These are phyloP conservation scores for Ophiothrix spiculata DNA, from an alignment of 35 echinoderm and acorn worm species.

Conservation along the genomic window DNA sequence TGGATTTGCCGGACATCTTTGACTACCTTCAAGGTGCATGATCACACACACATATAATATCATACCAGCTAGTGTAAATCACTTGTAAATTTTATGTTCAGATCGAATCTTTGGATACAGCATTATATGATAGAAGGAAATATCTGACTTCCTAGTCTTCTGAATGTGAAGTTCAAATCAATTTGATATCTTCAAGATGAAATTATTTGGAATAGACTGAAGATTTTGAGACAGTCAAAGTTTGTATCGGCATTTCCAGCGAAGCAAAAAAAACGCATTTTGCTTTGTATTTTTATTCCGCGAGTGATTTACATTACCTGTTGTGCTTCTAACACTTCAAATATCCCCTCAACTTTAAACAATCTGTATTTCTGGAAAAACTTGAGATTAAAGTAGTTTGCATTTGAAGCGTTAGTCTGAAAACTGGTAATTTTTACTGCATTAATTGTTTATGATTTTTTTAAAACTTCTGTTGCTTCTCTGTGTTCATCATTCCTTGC, in stretches of 20 bases:
- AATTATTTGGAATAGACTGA: no score
- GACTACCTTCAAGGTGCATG: constrained; percentile 52
- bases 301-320: constrained; percentile 12
- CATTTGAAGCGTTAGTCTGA: constrained; percentile 15
- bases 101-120: not conserved
- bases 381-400: not conserved
- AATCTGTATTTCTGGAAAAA: no score
- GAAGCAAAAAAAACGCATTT: not conserved
- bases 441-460: no score
- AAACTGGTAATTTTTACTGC: constrained; percentile 3
- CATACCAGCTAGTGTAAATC: constrained; percentile 20
- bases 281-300: not conserved
- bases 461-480: no score
- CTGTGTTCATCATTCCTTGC: no score
- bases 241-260: not conserved
- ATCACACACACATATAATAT: constrained; percentile 28
- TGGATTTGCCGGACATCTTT: constrained; percentile 51
- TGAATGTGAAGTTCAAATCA: no score
- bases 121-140: no score
- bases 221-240: not conserved
- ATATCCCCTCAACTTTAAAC: not conserved
- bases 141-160: no score
- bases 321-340: constrained; percentile 4
- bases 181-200: no score
- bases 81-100: not conserved